phyloP scores from a whole-genome alignment of 2,888 invertebrate species.

The Brachypalpus laphriformis region DNA sequence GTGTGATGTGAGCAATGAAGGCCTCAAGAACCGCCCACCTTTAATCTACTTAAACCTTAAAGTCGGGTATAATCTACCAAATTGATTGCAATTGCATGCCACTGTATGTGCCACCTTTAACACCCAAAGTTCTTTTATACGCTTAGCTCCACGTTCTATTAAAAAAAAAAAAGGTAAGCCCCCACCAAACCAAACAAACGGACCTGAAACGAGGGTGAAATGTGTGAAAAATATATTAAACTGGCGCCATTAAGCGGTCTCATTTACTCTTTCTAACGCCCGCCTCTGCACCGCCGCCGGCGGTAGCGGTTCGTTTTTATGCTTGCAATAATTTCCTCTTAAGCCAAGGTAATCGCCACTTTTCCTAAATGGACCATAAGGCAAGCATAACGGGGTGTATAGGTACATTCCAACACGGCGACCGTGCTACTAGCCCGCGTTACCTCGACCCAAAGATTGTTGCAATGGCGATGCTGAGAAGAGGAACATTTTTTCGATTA shows the following conservation, averaged over 20 bases:
- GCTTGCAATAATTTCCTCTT: constrained; percentile 80
- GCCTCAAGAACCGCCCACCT: no score
- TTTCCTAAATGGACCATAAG: constrained; percentile 80
- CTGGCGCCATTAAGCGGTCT: constrained; percentile 68
- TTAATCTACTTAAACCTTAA: constrained; percentile 3
- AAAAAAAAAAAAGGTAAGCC: background rate
- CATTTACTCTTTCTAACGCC: constrained; percentile 54
- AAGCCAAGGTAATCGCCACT: constrained; percentile 81
- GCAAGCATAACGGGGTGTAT: constrained; percentile 68
- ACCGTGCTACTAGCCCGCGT: background rate
- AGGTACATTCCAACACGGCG: constrained; percentile 5
- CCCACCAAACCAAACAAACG: background rate
- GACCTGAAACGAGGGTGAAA: constrained; percentile 9
- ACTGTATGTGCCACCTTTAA: background rate
- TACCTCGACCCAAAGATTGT: constrained; percentile 32
- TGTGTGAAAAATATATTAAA: constrained; percentile 66
- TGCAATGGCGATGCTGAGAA: constrained; percentile 25
- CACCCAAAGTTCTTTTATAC: background rate
- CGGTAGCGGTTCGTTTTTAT: constrained; percentile 63
- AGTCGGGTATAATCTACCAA: background rate
- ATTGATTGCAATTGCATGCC: constrained; percentile 34
- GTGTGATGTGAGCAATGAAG: background rate
- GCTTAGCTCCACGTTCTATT: constrained; percentile 4
- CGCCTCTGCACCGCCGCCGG: constrained; percentile 16
- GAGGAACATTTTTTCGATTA: constrained; percentile 60